Conservation (phyloP, 2,113 vertebrate genomes). For the Hippocampus guttulatus region DNA sequence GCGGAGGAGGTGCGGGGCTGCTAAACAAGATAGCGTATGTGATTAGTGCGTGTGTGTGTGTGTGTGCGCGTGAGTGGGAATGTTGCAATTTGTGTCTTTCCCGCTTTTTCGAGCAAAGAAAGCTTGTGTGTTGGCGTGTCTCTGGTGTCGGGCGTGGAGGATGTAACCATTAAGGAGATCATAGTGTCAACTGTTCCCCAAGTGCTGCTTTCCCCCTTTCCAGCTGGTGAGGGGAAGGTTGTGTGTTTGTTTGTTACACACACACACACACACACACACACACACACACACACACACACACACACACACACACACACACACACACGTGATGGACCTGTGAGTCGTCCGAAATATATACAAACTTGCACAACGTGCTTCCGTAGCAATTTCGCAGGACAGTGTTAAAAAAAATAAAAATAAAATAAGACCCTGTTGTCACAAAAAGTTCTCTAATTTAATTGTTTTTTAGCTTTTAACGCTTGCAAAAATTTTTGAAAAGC, state of each 20-base stretch:
- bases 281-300: too few species aligned
- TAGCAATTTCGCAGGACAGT: background rate
- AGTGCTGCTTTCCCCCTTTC: conserved; percentile 67
- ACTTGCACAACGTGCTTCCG: background rate
- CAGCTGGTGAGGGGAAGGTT: conserved; percentile 63
- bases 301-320: too few species aligned
- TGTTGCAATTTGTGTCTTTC: conserved; percentile 51
- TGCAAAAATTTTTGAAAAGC: background rate
- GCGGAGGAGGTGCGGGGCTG: conserved; percentile 47
- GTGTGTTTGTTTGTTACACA: conserved; percentile 9
- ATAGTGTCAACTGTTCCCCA: conserved; percentile 69
- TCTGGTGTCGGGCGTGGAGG: conserved; percentile 63
- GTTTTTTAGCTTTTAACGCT: background rate
- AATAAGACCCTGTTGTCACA: background rate
- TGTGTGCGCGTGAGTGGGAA: conserved; percentile 29
- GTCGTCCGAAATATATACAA: conserved; percentile 22
- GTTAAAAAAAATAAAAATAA: background rate
- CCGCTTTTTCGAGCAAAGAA: conserved; percentile 42
- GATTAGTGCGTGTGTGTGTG: conserved; percentile 21
- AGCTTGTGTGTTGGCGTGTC: conserved; percentile 38
- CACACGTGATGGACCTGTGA: conserved; percentile 46
- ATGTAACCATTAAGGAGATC: conserved; percentile 72
- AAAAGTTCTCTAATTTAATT: background rate
- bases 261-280: too few species aligned
- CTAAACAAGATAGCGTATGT: conserved; percentile 49